These are phyloP conservation scores for Reinhardtius hippoglossoides DNA, from an alignment of 2,113 vertebrate species.

Conservation along the genomic window DNA sequence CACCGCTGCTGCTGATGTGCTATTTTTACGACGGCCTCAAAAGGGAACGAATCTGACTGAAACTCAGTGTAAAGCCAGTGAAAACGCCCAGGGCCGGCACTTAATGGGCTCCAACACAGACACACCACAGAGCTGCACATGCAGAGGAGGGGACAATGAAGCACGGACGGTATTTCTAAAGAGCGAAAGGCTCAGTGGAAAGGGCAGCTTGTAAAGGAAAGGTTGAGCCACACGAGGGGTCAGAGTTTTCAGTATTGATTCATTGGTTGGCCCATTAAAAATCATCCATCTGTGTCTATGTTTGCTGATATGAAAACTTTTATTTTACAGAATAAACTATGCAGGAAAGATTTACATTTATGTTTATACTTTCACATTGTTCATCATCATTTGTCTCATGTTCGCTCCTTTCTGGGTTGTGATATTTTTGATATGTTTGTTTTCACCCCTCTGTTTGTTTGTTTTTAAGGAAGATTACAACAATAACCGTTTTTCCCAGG, in stretches of 20 bases:
- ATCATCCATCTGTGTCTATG: no score
- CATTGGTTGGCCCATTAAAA: not conserved
- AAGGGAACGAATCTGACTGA: slow-evolving; percentile 54
- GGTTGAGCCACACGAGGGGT: not conserved
- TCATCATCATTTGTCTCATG: no score
- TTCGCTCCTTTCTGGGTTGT: no score
- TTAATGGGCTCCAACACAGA: slow-evolving; percentile 31
- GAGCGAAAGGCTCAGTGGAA: slow-evolving; percentile 32
- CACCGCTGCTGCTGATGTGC: slow-evolving; percentile 45
- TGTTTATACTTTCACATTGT: no score
- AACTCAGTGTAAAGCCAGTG: slow-evolving; percentile 27
- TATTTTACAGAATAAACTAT: no score
- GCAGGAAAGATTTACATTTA: no score
- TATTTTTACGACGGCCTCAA: slow-evolving; percentile 78
- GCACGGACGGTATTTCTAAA: slow-evolving; percentile 31
- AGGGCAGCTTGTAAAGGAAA: slow-evolving; percentile 12
- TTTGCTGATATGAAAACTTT: no score
- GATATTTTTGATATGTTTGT: no score
- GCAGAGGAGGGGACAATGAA: slow-evolving; percentile 29
- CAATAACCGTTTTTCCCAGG: no score
- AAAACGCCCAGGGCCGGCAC: not conserved
- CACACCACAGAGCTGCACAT: slow-evolving; percentile 8
- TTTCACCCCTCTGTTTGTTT: no score
- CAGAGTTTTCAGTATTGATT: not conserved
- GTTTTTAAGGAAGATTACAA: no score